Evolutionary conservation across 2,797 vertebrate genomes (phyloP).

Genomic region (Dicrostonyx torquatus): DNA sequence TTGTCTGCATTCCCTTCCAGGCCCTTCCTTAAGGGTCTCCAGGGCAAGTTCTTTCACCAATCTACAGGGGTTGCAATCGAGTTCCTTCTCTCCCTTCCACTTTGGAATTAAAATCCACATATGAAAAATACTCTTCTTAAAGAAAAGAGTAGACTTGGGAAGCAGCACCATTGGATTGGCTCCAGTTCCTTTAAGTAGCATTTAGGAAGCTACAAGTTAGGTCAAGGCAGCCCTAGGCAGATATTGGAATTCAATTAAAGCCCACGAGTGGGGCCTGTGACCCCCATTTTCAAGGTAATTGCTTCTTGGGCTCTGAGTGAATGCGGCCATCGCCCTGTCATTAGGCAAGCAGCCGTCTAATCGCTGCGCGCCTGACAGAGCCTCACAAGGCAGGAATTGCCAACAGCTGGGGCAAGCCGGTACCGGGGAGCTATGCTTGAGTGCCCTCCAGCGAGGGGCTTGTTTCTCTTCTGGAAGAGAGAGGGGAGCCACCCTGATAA

Average conservation of each 20-base stretch:
- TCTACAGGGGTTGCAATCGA: not conserved
- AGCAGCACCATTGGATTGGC: slow-evolving; percentile 80
- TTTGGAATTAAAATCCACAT: slow-evolving; percentile 60
- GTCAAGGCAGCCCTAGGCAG: slow-evolving; percentile 88
- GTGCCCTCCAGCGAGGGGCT: slow-evolving; percentile 51
- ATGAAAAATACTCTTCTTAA: slow-evolving; percentile 20
- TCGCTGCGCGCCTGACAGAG: slow-evolving; percentile 76
- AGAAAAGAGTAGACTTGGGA: slow-evolving; percentile 39
- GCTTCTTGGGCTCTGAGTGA: slow-evolving; percentile 88
- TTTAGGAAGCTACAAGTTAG: slow-evolving; percentile 84
- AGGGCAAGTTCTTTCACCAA: not conserved
- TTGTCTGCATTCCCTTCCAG: not conserved
- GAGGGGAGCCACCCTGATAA: slow-evolving; percentile 42
- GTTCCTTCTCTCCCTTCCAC: not conserved
- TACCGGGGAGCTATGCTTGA: not conserved
- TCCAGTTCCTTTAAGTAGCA: slow-evolving; percentile 79
- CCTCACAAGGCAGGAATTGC: slow-evolving; percentile 60
- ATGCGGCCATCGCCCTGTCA: slow-evolving; percentile 82
- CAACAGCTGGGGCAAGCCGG: not conserved
- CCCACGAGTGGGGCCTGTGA: slow-evolving; percentile 89
- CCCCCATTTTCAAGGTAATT: slow-evolving; percentile 92
- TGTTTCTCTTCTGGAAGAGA: not conserved
- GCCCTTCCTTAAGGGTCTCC: not conserved
- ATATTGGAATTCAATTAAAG: slow-evolving; percentile 93
- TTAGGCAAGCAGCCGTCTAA: slow-evolving; percentile 85